phyloP scores from a whole-genome alignment of 2,888 invertebrate genomes.

The Sturmia bella region DNA sequence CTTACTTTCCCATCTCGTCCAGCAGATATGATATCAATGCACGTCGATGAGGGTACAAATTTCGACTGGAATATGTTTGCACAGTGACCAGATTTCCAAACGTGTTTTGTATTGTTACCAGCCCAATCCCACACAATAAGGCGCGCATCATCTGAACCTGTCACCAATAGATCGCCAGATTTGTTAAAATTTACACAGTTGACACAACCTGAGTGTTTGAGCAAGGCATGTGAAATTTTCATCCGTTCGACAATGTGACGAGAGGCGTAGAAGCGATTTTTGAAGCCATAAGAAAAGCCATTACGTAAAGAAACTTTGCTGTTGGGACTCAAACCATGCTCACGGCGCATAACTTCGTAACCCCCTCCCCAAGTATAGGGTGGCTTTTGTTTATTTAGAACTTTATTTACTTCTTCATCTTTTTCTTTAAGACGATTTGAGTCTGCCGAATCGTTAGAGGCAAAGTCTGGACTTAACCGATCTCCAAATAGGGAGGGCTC shows the following conservation, averaged over 20 bases:
- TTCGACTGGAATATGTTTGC: slow-evolving; percentile 95
- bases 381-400: slow-evolving; percentile 77
- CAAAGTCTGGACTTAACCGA: slow-evolving; percentile 47
- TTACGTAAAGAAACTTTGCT: slow-evolving; percentile 67
- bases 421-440: slow-evolving; percentile 53
- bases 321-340: slow-evolving; percentile 75
- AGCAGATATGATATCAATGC: slow-evolving; percentile 92
- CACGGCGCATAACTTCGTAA: slow-evolving; percentile 77
- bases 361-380: slow-evolving; percentile 76
- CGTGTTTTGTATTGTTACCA: slow-evolving; percentile 85
- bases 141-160: slow-evolving; percentile 94
- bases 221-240: slow-evolving; percentile 88
- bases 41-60: slow-evolving; percentile 88
- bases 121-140: slow-evolving; percentile 97
- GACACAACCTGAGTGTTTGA: slow-evolving; percentile 93
- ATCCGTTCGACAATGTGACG: slow-evolving; percentile 91
- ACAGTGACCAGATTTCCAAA: slow-evolving; percentile 91
- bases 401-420: slow-evolving; percentile 68
- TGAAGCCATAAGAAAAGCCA: slow-evolving; percentile 82
- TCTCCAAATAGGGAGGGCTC: slow-evolving; percentile 49
- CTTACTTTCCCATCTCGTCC: slow-evolving; percentile 94
- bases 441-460: slow-evolving; percentile 53
- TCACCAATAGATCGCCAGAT: slow-evolving; percentile 88
- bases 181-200: slow-evolving; percentile 94
- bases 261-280: slow-evolving; percentile 89